Evolutionary conservation across 1,140 invertebrate genomes (phyloP).

Genomic region (Lordiphosa collinella): DNA sequence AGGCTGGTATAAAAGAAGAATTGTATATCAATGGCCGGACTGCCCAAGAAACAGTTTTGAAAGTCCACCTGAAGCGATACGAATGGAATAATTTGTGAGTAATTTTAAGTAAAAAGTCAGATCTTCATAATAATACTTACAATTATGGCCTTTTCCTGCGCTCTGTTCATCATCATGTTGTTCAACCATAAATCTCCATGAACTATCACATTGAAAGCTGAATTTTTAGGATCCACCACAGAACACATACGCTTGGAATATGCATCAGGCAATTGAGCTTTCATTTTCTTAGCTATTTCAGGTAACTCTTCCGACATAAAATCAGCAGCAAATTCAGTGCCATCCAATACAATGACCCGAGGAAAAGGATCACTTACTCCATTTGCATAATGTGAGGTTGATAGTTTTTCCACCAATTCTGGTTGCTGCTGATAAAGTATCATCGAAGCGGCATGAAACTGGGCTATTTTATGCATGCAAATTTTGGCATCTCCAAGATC

Average conservation of each 20-base stretch:
- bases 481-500: slow-evolving; percentile 26
- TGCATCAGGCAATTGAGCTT: slow-evolving; percentile 43
- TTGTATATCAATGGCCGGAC: slow-evolving; percentile 59
- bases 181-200: slow-evolving; percentile 85
- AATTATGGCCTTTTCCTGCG: slow-evolving; percentile 81
- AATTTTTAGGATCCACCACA: slow-evolving; percentile 38
- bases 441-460: slow-evolving; percentile 67
- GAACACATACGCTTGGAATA: slow-evolving; percentile 27
- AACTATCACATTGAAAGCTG: slow-evolving; percentile 80
- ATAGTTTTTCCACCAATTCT: slow-evolving; percentile 20
- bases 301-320: slow-evolving; percentile 77
- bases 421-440: slow-evolving; percentile 30
- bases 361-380: slow-evolving; percentile 20
- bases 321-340: slow-evolving; percentile 39
- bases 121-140: slow-evolving; percentile 24
- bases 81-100: neutral
- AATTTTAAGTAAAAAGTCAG: neutral
- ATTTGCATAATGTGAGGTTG: slow-evolving; percentile 30
- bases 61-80: slow-evolving; percentile 56
- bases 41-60: slow-evolving; percentile 54
- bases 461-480: slow-evolving; percentile 50
- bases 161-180: slow-evolving; percentile 83
- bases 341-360: slow-evolving; percentile 41
- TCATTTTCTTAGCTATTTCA: slow-evolving; percentile 67
- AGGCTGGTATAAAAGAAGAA: slow-evolving; percentile 66